phyloP scores from a whole-genome alignment of 2,113 vertebrate species.

The Silurus asotus region DNA sequence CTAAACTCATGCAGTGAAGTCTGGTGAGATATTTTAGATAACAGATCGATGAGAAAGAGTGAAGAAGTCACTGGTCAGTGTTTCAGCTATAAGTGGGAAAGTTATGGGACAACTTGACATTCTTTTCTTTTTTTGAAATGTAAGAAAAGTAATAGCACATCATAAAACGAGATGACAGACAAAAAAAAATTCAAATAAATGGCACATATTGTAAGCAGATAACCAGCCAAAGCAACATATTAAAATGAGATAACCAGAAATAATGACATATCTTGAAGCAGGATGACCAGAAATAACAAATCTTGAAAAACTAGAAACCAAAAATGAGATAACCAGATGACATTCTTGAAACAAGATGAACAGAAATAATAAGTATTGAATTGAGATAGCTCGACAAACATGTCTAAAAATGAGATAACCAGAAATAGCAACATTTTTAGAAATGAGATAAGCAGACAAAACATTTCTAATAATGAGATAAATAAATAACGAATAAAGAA shows the following conservation, averaged over 20 bases:
- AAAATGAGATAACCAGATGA: neutral
- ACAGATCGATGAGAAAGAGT: neutral
- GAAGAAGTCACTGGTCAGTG: neutral
- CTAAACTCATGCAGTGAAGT: neutral
- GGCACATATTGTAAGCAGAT: too few relatives aligned
- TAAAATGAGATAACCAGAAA: neutral
- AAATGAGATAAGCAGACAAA: neutral
- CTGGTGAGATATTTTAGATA: neutral
- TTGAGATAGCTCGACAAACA: too few relatives aligned
- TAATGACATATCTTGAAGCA: neutral
- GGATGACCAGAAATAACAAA: neutral
- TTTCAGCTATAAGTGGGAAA: neutral
- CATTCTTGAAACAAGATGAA: neutral
- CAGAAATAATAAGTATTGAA: too few relatives aligned
- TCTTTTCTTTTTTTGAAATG: neutral
- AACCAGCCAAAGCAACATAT: too few relatives aligned
- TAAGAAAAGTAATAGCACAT: too few relatives aligned
- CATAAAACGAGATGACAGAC: too few relatives aligned
- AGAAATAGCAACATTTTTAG: neutral
- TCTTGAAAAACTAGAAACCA: neutral
- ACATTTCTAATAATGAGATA: too few relatives aligned
- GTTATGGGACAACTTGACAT: neutral
- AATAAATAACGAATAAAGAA: too few relatives aligned
- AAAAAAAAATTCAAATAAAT: too few relatives aligned
- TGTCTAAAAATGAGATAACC: neutral